These are phyloP conservation scores for Hestina assimilis DNA, from an alignment of 1,140 invertebrate species.

Conservation along the genomic window DNA sequence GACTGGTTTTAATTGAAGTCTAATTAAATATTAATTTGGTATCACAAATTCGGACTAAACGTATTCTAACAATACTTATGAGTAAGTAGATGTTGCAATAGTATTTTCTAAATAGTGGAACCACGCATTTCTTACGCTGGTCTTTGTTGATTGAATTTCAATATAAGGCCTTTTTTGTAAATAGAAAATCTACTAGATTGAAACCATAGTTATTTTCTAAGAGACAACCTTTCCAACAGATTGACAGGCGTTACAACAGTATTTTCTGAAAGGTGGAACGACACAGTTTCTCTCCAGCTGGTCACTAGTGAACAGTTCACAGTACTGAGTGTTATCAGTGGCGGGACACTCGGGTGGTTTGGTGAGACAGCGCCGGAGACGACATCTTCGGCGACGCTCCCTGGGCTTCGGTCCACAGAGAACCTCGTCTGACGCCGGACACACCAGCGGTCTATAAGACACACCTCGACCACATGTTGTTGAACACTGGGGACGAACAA, in stretches of 20 bases:
- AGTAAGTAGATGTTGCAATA: no score
- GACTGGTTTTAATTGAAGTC: no score
- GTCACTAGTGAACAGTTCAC: slow-evolving; percentile 57
- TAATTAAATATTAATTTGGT: no score
- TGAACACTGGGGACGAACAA: slow-evolving; percentile 83
- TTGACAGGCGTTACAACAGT: slow-evolving; percentile 79
- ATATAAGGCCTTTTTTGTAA: not conserved
- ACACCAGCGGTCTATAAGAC: slow-evolving; percentile 82
- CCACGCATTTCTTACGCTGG: not conserved
- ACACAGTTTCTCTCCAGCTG: slow-evolving; percentile 78
- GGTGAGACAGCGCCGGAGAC: slow-evolving; percentile 44
- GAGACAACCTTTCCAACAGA: slow-evolving; percentile 16
- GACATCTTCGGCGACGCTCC: slow-evolving; percentile 57
- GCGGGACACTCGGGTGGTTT: slow-evolving; percentile 36
- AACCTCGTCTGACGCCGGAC: slow-evolving; percentile 77
- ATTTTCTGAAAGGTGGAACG: slow-evolving; percentile 76
- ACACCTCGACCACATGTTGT: slow-evolving; percentile 85
- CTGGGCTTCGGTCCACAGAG: slow-evolving; percentile 76
- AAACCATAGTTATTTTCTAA: not conserved
- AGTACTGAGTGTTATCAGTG: slow-evolving; percentile 56
- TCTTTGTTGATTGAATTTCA: not conserved
- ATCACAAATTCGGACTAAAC: no score
- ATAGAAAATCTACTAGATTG: not conserved
- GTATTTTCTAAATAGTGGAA: not conserved
- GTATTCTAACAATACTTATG: no score